These are phyloP conservation scores for Macropodus opercularis DNA, from an alignment of 2,797 vertebrate genomes.

Conservation along the genomic window DNA sequence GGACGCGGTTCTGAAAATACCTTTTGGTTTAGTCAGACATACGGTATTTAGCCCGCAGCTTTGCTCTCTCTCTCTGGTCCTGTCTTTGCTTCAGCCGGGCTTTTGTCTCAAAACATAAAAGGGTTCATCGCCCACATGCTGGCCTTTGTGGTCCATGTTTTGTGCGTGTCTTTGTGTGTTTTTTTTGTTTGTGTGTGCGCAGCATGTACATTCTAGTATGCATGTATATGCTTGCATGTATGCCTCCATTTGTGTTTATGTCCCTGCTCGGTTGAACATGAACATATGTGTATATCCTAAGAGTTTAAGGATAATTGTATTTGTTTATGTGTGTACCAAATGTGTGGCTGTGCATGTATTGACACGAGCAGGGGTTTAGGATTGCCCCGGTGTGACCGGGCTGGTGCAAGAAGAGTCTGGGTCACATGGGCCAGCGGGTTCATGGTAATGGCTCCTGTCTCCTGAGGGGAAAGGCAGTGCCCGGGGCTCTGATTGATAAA, in stretches of 20 bases:
- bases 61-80: slow-evolving; percentile 45
- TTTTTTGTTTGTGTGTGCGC: slow-evolving; percentile 34
- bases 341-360: slow-evolving; percentile 32
- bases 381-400: slow-evolving; percentile 63
- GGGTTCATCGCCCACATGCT: slow-evolving; percentile 75
- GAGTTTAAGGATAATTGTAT: slow-evolving; percentile 18
- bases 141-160: slow-evolving; percentile 71
- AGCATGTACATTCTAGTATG: slow-evolving; percentile 18
- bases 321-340: slow-evolving; percentile 38
- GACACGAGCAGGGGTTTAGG: slow-evolving; percentile 45
- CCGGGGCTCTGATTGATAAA: slow-evolving; percentile 93
- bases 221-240: slow-evolving; percentile 40
- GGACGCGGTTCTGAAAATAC: slow-evolving; percentile 74
- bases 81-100: slow-evolving; percentile 67
- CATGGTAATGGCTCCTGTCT: slow-evolving; percentile 85
- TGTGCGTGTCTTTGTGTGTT: slow-evolving; percentile 49
- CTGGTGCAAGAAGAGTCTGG: slow-evolving; percentile 73
- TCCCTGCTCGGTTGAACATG: slow-evolving; percentile 34
- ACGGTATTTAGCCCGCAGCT: slow-evolving; percentile 69
- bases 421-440: slow-evolving; percentile 84
- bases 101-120: slow-evolving; percentile 78
- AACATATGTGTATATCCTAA: slow-evolving; percentile 46
- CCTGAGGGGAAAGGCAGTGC: slow-evolving; percentile 85
- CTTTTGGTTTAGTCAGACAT: slow-evolving; percentile 77
- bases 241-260: slow-evolving; percentile 35